Evolutionary conservation across 2,113 vertebrate genomes (phyloP), one percentile per base, ranked within the genome.

Genomic region (Onychostoma macrolepis): DNA sequence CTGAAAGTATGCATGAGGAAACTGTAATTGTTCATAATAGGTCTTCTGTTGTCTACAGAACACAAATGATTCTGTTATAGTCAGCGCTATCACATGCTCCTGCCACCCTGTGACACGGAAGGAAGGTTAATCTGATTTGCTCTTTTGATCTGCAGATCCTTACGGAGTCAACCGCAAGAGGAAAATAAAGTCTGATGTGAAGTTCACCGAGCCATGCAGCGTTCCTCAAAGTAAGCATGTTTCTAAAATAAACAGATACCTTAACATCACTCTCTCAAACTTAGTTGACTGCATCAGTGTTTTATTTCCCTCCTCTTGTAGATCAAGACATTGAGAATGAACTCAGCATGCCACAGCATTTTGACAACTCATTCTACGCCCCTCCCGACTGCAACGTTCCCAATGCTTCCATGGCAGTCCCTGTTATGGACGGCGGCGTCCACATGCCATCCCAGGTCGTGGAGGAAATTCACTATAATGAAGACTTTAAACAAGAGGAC

Each of bases 91-190:
- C 9, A 21, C 58, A 24, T 36, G 48, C 30, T 38, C 36, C 65
- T 45, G 17, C 45, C 30, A 19, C 24, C 19, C 13, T 74, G 4
- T 56, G 13, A 45, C 43, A 83, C 21, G 36, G 21, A 63, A 48
- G 19, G n/a, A 11, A 12, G 61, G 45, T 84, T 50, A 12, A 65
- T 58, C 36, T 88, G 33, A 78, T 8, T 58, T 71, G 65, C 80
- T 69, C n/a, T 74, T 38, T 85, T 86, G 61, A 6, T 58, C 87
- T 88, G 88, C 89, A 96, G 95, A 96, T 93, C 95, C 95, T 0
- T 96, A 96, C 50, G 93, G 93, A 53, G 95, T 96, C 48, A 95
- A 95, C 30, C 89, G 95, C 30, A 96, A 96, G 86, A 93, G 92
- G 4, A 95, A 92, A 87, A 91, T 94, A 3, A 95, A 95, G 87